Base-by-base conservation (phyloP, 2,113 vertebrate species). In the Campylorhamphus procurvoides region DNA sequence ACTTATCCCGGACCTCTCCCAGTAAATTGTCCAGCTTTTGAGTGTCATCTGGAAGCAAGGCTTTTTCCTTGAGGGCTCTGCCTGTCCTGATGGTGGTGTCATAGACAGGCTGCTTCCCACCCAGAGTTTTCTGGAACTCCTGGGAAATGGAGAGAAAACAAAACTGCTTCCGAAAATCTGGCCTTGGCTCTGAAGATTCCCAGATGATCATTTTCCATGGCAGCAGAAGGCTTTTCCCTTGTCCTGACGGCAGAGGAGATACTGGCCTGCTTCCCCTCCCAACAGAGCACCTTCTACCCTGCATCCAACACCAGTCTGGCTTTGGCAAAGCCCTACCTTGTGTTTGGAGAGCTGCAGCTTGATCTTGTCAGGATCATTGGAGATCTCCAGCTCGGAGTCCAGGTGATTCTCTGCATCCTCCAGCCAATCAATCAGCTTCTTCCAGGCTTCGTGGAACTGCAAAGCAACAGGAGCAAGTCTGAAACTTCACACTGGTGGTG, bases 391-490 rank as follows among this genome's bases (percentile, higher is more conserved):
- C 97, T 99, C 99, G 0, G 99, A 99, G 96, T 99, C 99, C 97
- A 99, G 98, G 78, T 99, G 98, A 89, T 98, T 99, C 98, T 99
- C 99, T 8, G 99, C 99, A 91, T 99, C 99, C 95, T 99, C 99
- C 47, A 99, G 96, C 99, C 99, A 99, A 95, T 99, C 99, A 6
- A 98, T 98, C 88, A 99, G 96, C 92, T 99, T 99, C 97, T 99
- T 99, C 99, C 99, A 99, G 93, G 99, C 99, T 98, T 99, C 99
- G 3, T 99, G 98, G 97, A 99, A 99, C 99, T 99, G 94, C 50
- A 93, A 93, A 69, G n/a, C 74, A 52, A 85, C 33, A 76, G 44
- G 3, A 60, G 19, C 24, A 33, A 79, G n/a, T 8, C 29, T 76
- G 52, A 86, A 93, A 42, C 58, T 12, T 5, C 63, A 11, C 47